A percentile compares a stretch with the other conserved stretches of the same genome.
These are phyloP conservation scores for Heterotis niloticus DNA, from an alignment of 2,113 vertebrate genomes.

Conservation along the genomic window DNA sequence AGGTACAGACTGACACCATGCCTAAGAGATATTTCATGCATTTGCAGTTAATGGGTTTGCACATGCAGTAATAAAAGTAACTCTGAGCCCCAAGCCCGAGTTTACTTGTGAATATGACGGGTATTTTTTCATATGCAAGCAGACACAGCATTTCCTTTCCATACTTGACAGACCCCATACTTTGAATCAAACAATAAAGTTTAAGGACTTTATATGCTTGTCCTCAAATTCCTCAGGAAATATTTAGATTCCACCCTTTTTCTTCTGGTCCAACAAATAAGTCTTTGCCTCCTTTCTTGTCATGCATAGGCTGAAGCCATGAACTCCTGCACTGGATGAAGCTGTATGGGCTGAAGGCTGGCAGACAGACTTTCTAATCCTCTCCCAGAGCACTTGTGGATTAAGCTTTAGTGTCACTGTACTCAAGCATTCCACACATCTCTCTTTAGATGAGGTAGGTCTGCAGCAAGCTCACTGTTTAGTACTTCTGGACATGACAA, in stretches of 20 bases:
- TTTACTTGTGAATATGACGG: too few relatives aligned
- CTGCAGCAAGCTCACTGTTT: background rate
- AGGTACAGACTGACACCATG: too few relatives aligned
- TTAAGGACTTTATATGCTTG: too few relatives aligned
- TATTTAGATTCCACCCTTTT: background rate
- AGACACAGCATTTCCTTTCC: too few relatives aligned
- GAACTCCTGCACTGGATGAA: background rate
- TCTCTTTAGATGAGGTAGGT: background rate
- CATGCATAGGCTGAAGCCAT: background rate
- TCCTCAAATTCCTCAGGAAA: too few relatives aligned
- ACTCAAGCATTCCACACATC: background rate
- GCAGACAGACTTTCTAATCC: background rate
- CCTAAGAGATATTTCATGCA: too few relatives aligned
- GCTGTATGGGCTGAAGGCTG: background rate
- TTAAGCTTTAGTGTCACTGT: constrained; percentile 14
- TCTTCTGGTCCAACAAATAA: background rate
- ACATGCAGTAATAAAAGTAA: too few relatives aligned
- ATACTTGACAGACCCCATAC: too few relatives aligned
- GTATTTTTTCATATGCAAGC: too few relatives aligned
- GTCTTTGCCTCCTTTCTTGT: background rate
- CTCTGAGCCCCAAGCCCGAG: too few relatives aligned
- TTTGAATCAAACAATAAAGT: too few relatives aligned
- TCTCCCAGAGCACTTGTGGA: background rate
- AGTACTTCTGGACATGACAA: constrained; percentile 4
- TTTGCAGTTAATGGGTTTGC: too few relatives aligned